Evolutionary conservation across 2,888 invertebrate species (phyloP), one percentile per base, ranked within the genome.

Genomic region (Mesodorylaimus sp.): DNA sequence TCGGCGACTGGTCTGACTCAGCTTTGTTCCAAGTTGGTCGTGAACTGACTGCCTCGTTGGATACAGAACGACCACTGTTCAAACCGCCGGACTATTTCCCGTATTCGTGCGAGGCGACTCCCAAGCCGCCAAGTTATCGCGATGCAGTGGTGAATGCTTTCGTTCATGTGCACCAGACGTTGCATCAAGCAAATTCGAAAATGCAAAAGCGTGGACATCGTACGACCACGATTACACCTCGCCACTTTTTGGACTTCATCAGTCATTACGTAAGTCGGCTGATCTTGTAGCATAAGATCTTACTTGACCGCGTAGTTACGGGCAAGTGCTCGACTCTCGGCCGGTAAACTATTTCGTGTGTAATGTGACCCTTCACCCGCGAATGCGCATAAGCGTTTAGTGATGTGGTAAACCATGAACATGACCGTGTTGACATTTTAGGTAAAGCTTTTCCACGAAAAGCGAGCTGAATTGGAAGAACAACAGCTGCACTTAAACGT

Each of bases 1-100:
- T 97, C 70, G 97, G 97, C 13, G 97, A 99, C 70, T 99, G 97
- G 97, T 88, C 91, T 24, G 88, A 91, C 64, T 85, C 86, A 2
- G 88, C 89, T 0, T 71, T 88, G 28, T 70, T 63, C 55, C 69
- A 70, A 56, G 73, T 73, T n/a, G 95, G 91, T 58, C 83, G 83
- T 66, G 95, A 97, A 70, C 91, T 99, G 66, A 97, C 97, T 19
- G 80, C 78, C 59, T 83, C 85, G 59, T 80, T 97, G 62, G 97
- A 97, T 73, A 75, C 97, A 59, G 93, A 95, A 62, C 79, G 79
- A 50, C 78, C 81, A 0, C 75, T 74, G 3, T 37, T 42, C 21
- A 45, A 19, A 23, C 36, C 36, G 24, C 45, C 45, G 24, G 32
- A 25, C 19, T 10, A 39, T 39, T 39, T 93, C 78, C 89, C 89